Conservation (phyloP, 2,888 invertebrate species). For the Andrena marginata region DNA sequence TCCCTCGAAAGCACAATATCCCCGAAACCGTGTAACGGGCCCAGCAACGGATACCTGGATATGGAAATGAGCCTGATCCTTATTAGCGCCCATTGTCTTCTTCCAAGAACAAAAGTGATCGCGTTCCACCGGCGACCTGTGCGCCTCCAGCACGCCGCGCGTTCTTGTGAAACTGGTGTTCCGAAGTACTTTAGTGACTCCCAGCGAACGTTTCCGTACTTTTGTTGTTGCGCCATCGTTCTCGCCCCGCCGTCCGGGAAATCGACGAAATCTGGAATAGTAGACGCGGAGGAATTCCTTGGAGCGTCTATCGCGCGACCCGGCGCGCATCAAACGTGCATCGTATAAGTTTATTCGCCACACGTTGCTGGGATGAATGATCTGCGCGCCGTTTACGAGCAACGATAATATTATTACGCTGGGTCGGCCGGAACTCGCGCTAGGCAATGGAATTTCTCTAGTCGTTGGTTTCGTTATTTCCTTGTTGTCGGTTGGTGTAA, state of each 20-base stretch:
- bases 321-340: constrained; percentile 6
- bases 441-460: constrained; percentile 14
- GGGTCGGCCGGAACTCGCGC: constrained; percentile 27
- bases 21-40: neutral
- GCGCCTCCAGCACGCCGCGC: neutral
- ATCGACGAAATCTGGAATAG: neutral
- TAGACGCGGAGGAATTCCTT: constrained; percentile 21
- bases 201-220: neutral
- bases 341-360: constrained; percentile 38
- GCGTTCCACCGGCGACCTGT: constrained; percentile 6
- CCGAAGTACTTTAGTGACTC: constrained; percentile 19
- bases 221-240: neutral
- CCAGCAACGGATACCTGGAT: constrained; percentile 37
- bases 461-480: constrained; percentile 8
- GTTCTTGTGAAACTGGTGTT: neutral
- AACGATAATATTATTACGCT: constrained; percentile 39
- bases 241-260: neutral
- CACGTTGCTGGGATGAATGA: constrained; percentile 45
- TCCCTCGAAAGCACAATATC: neutral
- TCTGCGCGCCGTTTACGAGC: constrained; percentile 34
- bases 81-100: constrained; percentile 55
- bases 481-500: constrained; percentile 27
- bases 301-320: neutral
- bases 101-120: constrained; percentile 43
- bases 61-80: constrained; percentile 40